phyloP scores from a whole-genome alignment of 2,888 invertebrate species.

The Xestoiulus laeticollis region DNA sequence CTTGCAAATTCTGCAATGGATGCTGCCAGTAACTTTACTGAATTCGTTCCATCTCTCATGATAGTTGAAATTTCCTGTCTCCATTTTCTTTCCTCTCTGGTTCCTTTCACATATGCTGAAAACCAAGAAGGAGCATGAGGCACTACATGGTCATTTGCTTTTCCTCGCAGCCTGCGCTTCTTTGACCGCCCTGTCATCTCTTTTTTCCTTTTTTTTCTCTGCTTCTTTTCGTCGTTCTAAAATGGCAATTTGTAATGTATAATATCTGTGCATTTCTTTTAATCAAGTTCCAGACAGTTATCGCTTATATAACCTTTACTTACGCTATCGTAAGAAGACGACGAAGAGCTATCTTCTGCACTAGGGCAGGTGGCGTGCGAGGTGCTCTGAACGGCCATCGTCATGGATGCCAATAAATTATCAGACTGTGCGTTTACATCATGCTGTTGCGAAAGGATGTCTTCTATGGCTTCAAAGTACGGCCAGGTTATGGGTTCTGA shows the following conservation, averaged over 20 bases:
- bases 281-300: not conserved
- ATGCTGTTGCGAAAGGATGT: not conserved
- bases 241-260: not conserved
- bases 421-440: not conserved
- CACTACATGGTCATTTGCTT: not conserved
- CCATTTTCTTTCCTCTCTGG: not conserved
- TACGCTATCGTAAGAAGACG: not conserved
- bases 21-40: not conserved
- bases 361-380: not conserved
- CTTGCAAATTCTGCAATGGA: not conserved
- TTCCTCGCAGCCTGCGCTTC: not conserved
- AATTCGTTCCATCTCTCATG: not conserved
- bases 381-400: not conserved
- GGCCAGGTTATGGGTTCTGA: not conserved
- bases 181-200: not conserved
- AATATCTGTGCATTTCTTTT: not conserved
- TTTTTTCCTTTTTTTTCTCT: not conserved
- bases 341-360: not conserved
- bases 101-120: not conserved
- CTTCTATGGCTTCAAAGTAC: not conserved
- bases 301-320: not conserved
- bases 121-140: not conserved
- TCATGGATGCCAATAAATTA: not conserved
- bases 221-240: not conserved
- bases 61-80: not conserved